phyloP scores from a whole-genome alignment of 2,888 invertebrate genomes.

The Nephrotoma appendiculata region DNA sequence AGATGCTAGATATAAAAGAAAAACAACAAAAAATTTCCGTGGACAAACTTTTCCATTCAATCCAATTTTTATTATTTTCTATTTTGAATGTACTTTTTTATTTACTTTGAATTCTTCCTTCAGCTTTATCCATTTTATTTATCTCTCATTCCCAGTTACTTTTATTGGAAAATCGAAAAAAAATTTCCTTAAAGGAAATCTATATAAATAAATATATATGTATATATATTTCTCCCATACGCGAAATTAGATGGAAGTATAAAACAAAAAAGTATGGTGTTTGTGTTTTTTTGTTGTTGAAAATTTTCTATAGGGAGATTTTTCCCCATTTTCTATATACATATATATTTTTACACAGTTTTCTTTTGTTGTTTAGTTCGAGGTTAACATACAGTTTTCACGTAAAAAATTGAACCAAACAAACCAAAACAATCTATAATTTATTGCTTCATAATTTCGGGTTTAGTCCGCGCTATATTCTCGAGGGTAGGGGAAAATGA shows the following conservation, averaged over 20 bases:
- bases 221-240: background rate
- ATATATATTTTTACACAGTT: background rate
- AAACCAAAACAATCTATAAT: background rate
- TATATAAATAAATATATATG: background rate
- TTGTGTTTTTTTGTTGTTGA: background rate
- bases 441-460: background rate
- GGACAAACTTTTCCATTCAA: background rate
- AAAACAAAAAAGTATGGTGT: background rate
- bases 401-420: background rate
- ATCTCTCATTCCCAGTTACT: background rate
- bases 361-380: background rate
- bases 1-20: background rate
- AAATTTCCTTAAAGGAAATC: background rate
- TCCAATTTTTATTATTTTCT: background rate
- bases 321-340: background rate
- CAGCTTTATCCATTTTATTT: background rate
- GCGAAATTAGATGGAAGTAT: background rate
- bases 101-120: background rate
- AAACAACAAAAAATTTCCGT: background rate
- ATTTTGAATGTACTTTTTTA: background rate
- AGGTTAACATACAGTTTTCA: background rate
- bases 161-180: background rate
- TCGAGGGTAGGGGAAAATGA: background rate
- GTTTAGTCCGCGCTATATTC: background rate
- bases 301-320: background rate